These are phyloP conservation scores for Aphelenchoides fujianensis DNA, from an alignment of 1,140 invertebrate species.

Conservation along the genomic window DNA sequence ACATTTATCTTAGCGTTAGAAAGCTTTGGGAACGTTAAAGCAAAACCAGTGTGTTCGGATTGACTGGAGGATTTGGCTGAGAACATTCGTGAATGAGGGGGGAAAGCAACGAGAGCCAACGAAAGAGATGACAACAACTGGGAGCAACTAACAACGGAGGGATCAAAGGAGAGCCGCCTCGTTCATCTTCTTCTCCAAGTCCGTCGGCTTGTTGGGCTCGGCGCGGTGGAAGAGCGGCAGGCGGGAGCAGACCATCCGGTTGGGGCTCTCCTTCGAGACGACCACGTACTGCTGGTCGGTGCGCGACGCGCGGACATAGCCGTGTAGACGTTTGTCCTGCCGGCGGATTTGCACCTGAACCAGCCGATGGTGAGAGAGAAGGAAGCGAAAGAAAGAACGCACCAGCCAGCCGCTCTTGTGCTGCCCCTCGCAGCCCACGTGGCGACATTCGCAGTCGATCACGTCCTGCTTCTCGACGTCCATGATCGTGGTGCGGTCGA, in stretches of 20 bases:
- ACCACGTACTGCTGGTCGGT: not conserved
- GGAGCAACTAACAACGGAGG: too few relatives aligned
- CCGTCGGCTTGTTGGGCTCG: not conserved
- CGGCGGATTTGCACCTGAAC: not conserved
- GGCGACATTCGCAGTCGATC: conserved; percentile 16
- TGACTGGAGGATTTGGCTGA: too few relatives aligned
- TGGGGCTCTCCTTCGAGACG: not conserved
- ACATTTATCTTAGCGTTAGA: too few relatives aligned
- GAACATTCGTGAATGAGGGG: too few relatives aligned
- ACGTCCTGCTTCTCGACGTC: conserved; percentile 10
- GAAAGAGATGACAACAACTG: too few relatives aligned
- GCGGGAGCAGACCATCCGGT: not conserved
- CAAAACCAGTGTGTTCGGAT: too few relatives aligned
- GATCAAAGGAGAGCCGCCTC: too few relatives aligned
- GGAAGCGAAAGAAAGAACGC: too few relatives aligned
- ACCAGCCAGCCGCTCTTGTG: conserved; percentile 15
- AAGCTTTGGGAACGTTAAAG: too few relatives aligned
- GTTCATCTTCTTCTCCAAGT: too few relatives aligned
- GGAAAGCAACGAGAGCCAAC: too few relatives aligned
- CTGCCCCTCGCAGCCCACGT: conserved; percentile 14
- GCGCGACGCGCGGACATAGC: not conserved
- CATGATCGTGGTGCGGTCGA: conserved; percentile 12
- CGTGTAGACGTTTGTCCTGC: not conserved
- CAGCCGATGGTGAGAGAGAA: too few relatives aligned
- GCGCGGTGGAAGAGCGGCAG: not conserved